Conservation (phyloP, 2,113 vertebrate genomes). For the Trochalopteron elliotii region DNA sequence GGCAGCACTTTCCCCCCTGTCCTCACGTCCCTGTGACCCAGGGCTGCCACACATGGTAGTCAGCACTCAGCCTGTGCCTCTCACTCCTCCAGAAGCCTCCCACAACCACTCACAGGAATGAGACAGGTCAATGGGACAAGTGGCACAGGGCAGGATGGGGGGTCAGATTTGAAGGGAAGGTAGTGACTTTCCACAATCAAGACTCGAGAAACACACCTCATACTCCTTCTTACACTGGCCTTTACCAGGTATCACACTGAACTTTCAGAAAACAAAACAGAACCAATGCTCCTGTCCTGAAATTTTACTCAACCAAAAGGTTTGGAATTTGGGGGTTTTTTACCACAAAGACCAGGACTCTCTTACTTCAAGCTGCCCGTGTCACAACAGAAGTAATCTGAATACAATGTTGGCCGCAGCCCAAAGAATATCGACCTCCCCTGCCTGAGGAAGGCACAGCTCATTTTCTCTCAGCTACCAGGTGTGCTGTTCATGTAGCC, state of each 20-base stretch:
- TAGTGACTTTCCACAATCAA: background rate
- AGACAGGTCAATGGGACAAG: too few species aligned
- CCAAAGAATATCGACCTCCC: background rate
- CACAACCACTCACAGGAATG: rapidly evolving
- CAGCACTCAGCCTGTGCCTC: background rate
- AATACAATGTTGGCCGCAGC: background rate
- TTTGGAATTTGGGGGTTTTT: too few species aligned
- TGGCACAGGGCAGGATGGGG: rapidly evolving
- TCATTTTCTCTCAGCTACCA: background rate
- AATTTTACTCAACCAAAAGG: background rate
- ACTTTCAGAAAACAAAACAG: background rate
- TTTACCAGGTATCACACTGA: background rate
- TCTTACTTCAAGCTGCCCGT: background rate
- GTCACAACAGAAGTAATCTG: background rate
- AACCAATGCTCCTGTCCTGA: background rate
- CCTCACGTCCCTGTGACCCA: rapidly evolving
- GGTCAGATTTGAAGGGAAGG: background rate
- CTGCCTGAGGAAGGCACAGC: background rate
- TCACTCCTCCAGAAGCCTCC: background rate
- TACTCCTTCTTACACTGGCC: background rate
- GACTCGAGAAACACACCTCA: background rate
- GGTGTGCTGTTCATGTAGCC: background rate
- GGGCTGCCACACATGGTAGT: rapidly evolving
- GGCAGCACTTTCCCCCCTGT: background rate
- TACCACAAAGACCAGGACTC: background rate